These are phyloP conservation scores for Tribolium castaneum DNA, from an alignment of 1,140 invertebrate species.

Conservation along the genomic window DNA sequence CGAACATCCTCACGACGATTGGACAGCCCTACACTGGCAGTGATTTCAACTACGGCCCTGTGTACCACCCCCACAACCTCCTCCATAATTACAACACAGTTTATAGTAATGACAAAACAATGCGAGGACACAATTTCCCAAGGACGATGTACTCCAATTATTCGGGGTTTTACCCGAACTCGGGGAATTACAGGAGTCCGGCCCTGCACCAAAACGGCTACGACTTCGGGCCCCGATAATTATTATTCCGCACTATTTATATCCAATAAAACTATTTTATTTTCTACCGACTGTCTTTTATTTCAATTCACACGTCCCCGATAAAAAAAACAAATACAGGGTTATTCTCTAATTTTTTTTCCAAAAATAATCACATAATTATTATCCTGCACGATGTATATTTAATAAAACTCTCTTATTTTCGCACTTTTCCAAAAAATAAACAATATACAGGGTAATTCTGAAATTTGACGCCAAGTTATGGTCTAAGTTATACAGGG, in stretches of 20 bases:
- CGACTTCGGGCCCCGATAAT: slow-evolving; percentile 60
- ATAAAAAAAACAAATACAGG: too few relatives aligned
- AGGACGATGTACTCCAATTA: slow-evolving; percentile 59
- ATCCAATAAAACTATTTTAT: neutral
- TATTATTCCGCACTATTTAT: slow-evolving; percentile 4
- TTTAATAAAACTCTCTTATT: too few relatives aligned
- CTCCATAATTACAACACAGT: slow-evolving; percentile 62
- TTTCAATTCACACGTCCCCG: too few relatives aligned
- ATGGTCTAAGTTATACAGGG: too few relatives aligned
- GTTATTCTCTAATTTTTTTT: too few relatives aligned
- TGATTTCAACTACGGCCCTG: slow-evolving; percentile 61
- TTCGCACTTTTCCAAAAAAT: too few relatives aligned
- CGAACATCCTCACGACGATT: slow-evolving; percentile 57
- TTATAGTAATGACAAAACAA: slow-evolving; percentile 59
- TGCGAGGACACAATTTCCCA: slow-evolving; percentile 56
- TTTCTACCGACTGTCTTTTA: neutral
- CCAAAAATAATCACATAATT: too few relatives aligned
- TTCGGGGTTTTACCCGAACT: slow-evolving; percentile 58
- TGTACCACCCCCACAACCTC: slow-evolving; percentile 62
- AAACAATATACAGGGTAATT: too few relatives aligned
- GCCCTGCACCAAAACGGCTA: slow-evolving; percentile 58
- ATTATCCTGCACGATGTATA: too few relatives aligned
- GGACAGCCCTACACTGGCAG: slow-evolving; percentile 60
- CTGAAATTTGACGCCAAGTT: too few relatives aligned
- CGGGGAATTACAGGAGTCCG: slow-evolving; percentile 54